Conservation (phyloP, 2,888 invertebrate genomes). For the Macrophya alboannulata region DNA sequence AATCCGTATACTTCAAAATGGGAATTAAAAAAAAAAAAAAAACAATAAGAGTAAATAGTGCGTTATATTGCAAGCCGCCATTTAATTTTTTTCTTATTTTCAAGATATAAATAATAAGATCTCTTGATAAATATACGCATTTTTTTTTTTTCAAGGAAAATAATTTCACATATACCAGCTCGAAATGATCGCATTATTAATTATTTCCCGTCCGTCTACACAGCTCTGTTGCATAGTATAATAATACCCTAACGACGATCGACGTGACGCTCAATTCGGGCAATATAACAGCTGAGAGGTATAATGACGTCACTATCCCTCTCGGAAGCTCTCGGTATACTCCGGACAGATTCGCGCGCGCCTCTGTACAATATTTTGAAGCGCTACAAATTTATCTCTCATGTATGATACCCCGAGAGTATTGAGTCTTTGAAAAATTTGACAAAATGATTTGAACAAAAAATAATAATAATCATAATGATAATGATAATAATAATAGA, state of each 20-base stretch:
- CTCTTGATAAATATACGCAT: background rate
- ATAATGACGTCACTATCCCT: slow-evolving; percentile 44
- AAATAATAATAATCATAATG: background rate
- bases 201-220: slow-evolving; percentile 19
- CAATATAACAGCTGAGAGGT: slow-evolving; percentile 53
- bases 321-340: slow-evolving; percentile 43
- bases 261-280: slow-evolving; percentile 48
- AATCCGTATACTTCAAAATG: background rate
- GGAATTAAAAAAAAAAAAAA: background rate
- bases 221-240: slow-evolving; percentile 15
- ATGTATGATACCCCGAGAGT: background rate
- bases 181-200: slow-evolving; percentile 11
- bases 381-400: slow-evolving; percentile 27
- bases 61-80: background rate
- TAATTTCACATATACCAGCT: background rate
- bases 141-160: background rate
- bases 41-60: background rate
- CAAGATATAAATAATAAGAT: background rate
- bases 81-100: background rate
- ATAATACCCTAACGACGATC: slow-evolving; percentile 30
- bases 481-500: background rate
- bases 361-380: slow-evolving; percentile 29
- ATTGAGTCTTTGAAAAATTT: background rate
- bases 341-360: slow-evolving; percentile 27
- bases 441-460: background rate